A percentile compares a stretch with the other conserved stretches of the same genome.
These are phyloP conservation scores for Drosophila colorata DNA, from an alignment of 2,888 invertebrate species.

Conservation along the genomic window DNA sequence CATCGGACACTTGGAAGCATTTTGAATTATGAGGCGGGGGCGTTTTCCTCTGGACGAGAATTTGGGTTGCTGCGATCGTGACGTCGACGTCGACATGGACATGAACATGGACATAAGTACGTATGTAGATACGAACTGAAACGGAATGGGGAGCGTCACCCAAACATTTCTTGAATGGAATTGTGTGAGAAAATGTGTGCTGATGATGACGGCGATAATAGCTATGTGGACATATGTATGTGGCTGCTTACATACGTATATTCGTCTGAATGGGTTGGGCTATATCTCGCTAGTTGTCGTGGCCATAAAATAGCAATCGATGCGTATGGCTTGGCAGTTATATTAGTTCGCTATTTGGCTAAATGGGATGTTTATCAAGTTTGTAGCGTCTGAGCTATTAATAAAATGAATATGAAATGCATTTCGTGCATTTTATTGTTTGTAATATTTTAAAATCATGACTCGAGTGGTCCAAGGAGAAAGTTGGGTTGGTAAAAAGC, in stretches of 20 bases:
- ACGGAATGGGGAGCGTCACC: conserved; percentile 42
- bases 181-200: conserved; percentile 74
- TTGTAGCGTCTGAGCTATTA: conserved; percentile 44
- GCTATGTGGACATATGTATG: conserved; percentile 19
- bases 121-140: conserved; percentile 11
- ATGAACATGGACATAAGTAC: conserved; percentile 10
- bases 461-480: conserved; percentile 26
- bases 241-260: conserved; percentile 1
- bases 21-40: conserved; percentile 76
- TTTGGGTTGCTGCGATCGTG: conserved; percentile 59
- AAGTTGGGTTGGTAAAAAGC: conserved; percentile 29
- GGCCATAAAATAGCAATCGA: conserved; percentile 55
- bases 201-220: conserved; percentile 60
- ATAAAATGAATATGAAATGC: conserved; percentile 48
- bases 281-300: conserved; percentile 18
- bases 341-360: conserved; percentile 66
- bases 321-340: conserved; percentile 56
- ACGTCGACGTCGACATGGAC: conserved; percentile 46
- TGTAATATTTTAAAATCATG: conserved; percentile 26
- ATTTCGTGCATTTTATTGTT: conserved; percentile 46
- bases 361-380: conserved; percentile 65
- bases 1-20: conserved; percentile 65
- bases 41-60: conserved; percentile 38
- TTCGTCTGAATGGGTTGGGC: conserved; percentile 37
- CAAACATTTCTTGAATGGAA: conserved; percentile 63